These are phyloP conservation scores for Onchidella celtica DNA, from an alignment of 2,888 invertebrate genomes.

Conservation along the genomic window DNA sequence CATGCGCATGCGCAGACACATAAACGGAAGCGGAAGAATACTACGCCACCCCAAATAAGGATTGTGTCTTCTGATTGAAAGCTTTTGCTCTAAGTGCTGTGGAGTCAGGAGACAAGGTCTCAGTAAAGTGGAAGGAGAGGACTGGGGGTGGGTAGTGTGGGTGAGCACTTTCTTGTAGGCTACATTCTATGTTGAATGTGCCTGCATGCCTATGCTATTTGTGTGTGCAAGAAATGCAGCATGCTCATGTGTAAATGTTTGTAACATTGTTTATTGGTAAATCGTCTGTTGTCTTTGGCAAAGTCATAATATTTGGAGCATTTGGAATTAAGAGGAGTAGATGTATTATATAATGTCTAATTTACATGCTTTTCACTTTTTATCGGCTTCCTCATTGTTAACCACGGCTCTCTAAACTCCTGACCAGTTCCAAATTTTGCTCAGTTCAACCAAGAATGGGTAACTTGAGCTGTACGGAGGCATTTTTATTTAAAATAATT, in stretches of 20 bases:
- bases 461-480: too few species aligned
- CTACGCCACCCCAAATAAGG: conserved; percentile 12
- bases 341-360: too few species aligned
- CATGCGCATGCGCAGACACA: conserved; percentile 25
- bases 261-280: background rate
- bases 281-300: too few species aligned
- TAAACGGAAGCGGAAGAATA: conserved; percentile 1
- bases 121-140: background rate
- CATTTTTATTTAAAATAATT: too few species aligned
- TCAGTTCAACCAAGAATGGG: too few species aligned
- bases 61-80: conserved; percentile 8
- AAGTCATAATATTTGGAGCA: too few species aligned
- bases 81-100: background rate
- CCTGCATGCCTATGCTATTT: background rate
- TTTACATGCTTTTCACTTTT: too few species aligned
- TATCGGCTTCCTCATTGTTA: too few species aligned
- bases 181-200: too few species aligned
- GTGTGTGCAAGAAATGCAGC: background rate
- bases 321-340: too few species aligned
- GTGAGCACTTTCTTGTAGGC: background rate
- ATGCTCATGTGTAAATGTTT: background rate
- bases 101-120: background rate
- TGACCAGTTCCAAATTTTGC: too few species aligned
- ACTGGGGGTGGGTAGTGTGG: background rate
- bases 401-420: too few species aligned